phyloP scores from a whole-genome alignment of 1,140 invertebrate genomes.

The Drosophila lacertosa region DNA sequence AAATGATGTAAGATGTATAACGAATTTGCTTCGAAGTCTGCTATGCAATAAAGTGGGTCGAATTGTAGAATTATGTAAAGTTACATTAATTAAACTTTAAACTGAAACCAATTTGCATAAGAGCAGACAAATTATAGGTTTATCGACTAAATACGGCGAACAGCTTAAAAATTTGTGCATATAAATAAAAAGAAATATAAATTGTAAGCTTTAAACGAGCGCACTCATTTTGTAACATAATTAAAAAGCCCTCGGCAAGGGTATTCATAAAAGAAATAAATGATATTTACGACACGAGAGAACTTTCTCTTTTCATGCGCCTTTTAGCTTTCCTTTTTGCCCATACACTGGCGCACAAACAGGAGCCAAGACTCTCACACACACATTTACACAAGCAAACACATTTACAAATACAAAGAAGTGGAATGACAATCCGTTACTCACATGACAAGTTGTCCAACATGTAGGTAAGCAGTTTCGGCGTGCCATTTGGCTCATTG shows the following conservation, averaged over 20 bases:
- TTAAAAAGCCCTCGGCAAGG: not conserved
- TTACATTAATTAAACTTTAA: no score
- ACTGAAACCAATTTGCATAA: no score
- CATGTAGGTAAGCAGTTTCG: slow-evolving; percentile 96
- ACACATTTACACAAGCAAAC: slow-evolving; percentile 3
- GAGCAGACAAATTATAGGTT: no score
- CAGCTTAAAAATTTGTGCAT: no score
- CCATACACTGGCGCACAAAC: slow-evolving; percentile 39
- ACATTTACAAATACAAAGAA: slow-evolving; percentile 11
- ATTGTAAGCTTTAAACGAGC: not conserved
- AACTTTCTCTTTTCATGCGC: slow-evolving; percentile 76
- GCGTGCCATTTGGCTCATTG: slow-evolving; percentile 95
- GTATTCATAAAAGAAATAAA: slow-evolving; percentile 8
- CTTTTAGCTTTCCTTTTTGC: slow-evolving; percentile 76
- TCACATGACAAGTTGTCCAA: slow-evolving; percentile 97
- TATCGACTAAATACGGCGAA: no score
- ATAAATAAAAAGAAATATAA: no score
- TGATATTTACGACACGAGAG: slow-evolving; percentile 10
- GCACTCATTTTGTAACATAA: not conserved
- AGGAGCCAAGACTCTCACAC: slow-evolving; percentile 42
- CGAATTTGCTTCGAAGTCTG: no score
- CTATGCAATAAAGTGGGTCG: no score
- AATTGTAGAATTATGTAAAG: no score
- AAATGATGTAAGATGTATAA: no score
- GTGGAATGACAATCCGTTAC: slow-evolving; percentile 64